Conservation (phyloP, 2,113 vertebrate species). For the Eubucco bourcierii region DNA sequence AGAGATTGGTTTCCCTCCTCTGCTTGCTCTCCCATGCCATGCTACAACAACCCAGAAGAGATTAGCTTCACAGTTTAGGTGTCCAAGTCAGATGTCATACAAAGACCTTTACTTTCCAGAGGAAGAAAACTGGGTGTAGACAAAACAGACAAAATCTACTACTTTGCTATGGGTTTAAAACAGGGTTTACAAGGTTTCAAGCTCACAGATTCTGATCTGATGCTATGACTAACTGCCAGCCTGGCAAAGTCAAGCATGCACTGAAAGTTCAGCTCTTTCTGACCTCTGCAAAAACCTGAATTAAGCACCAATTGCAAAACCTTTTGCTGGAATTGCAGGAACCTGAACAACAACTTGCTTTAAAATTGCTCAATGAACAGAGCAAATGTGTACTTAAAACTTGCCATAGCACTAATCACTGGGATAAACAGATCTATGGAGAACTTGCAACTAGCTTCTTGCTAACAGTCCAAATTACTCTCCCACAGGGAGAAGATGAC, state of each 20-base stretch:
- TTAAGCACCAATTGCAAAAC: constrained; percentile 44
- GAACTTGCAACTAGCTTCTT: neutral
- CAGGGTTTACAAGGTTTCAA: neutral
- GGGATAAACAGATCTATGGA: neutral
- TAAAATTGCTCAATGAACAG: constrained; percentile 17
- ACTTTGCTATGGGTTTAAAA: neutral
- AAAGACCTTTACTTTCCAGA: neutral
- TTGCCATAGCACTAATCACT: neutral
- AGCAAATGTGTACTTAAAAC: neutral
- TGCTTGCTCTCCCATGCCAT: fast-evolving
- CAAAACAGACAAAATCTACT: neutral
- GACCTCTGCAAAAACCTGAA: constrained; percentile 11
- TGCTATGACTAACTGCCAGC: neutral
- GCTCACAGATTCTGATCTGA: neutral
- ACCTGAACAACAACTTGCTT: constrained; percentile 9
- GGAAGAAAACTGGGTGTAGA: neutral
- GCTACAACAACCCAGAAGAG: neutral
- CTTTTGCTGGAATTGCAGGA: neutral
- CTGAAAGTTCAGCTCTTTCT: neutral
- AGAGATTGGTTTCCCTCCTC: neutral
- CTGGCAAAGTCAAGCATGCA: neutral
- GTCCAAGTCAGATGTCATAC: neutral
- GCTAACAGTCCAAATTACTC: neutral
- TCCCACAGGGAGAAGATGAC: neutral
- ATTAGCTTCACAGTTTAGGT: neutral